Conservation (phyloP, 2,888 invertebrate genomes). For the Silvanus unidentatus region DNA sequence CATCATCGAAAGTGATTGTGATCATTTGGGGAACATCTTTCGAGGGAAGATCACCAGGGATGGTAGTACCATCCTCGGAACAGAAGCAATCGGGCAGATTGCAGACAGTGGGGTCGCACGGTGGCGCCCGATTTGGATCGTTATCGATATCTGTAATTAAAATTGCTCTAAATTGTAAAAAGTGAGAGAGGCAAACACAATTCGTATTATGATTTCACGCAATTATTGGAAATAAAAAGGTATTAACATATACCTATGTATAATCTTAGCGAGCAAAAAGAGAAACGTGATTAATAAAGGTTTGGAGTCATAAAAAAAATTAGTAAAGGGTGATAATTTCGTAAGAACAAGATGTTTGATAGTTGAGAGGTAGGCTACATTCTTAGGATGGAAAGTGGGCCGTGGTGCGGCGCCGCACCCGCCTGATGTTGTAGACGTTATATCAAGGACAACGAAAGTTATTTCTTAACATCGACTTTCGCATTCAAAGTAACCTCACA, state of each 20-base stretch:
- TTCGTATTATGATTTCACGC: too few relatives aligned
- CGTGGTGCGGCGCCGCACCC: conserved; percentile 31
- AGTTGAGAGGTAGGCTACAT: conserved; percentile 22
- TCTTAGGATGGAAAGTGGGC: conserved; percentile 34
- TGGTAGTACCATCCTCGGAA: conserved; percentile 82
- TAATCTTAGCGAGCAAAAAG: conserved; percentile 23
- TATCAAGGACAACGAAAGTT: conserved; percentile 42
- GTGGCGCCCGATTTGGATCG: conserved; percentile 88
- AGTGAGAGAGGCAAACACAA: conserved; percentile 15
- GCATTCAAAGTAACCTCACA: conserved; percentile 34
- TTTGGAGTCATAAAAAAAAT: conserved; percentile 17
- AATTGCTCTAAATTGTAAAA: conserved; percentile 9
- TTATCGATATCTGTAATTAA: conserved; percentile 74
- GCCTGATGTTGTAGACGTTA: conserved; percentile 27
- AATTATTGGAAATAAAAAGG: too few relatives aligned
- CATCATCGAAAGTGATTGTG: conserved; percentile 90
- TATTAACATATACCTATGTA: conserved; percentile 14
- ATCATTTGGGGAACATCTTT: conserved; percentile 92
- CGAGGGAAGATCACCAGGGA: conserved; percentile 76
- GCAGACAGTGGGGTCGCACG: conserved; percentile 81
- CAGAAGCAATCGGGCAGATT: conserved; percentile 90
- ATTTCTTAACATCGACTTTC: conserved; percentile 39
- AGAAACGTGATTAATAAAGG: conserved; percentile 24
- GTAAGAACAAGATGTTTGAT: conserved; percentile 27
- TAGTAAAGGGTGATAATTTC: conserved; percentile 26